Evolutionary conservation across 2,113 vertebrate genomes (phyloP).

Genomic region (Agelaius phoeniceus): DNA sequence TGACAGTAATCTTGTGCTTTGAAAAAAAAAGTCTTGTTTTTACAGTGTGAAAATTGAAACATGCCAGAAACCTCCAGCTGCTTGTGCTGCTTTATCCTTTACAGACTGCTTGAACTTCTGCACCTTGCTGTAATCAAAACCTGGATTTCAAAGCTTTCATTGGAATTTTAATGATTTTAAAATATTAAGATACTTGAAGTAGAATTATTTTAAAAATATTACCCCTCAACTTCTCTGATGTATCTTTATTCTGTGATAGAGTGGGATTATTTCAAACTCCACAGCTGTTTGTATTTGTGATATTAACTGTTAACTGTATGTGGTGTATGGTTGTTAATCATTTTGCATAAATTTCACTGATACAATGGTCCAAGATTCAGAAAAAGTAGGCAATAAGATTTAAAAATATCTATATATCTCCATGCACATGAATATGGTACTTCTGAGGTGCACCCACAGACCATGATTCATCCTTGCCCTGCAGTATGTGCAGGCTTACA

Average conservation of each 20-base stretch:
- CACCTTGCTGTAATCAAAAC: background rate
- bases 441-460: background rate
- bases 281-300: background rate
- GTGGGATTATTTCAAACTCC: background rate
- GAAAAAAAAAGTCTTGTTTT: background rate
- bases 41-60: background rate
- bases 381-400: background rate
- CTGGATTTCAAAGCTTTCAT: background rate
- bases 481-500: background rate
- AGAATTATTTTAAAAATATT: background rate
- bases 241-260: background rate
- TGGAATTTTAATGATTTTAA: constrained; percentile 1
- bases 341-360: background rate
- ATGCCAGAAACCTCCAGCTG: background rate
- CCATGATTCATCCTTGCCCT: background rate
- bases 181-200: background rate
- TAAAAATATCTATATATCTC: background rate
- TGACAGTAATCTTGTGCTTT: background rate
- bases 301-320: background rate
- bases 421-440: background rate
- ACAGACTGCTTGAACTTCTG: background rate
- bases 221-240: background rate
- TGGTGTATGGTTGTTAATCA: background rate
- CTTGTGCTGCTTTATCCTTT: background rate
- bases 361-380: background rate